Base-by-base conservation (phyloP, 1,140 invertebrate species). In the Eumaeus atala region DNA sequence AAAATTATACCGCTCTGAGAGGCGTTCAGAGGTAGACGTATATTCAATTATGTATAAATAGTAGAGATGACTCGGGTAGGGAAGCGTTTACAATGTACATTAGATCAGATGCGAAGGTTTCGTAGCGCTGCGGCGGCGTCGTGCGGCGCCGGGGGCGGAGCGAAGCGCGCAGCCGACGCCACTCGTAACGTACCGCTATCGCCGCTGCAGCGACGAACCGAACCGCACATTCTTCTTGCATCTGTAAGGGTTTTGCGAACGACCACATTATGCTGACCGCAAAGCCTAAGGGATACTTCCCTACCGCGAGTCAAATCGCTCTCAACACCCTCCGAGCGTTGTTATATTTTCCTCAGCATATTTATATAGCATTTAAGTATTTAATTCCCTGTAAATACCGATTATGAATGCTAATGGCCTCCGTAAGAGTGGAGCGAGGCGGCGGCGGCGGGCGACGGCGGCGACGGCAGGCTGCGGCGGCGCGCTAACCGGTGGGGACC, bases 381-480 rank as follows among this genome's bases (percentile, higher is more conserved):
- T 83, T 75, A 82, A 84, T 78, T 87, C 84, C 84, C 81, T 72
- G 80, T 85, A 87, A 87, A 85, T 87, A 87, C 84, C 82, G 84
- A 87, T 84, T 82, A 68, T 73, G 76, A 73, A 84, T 77, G 79
- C 74, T 77, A 82, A 87, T 73, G 70, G 74, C 78, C 74, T 83
- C 81, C 78, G 70, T 66, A 77, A 77, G 78, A 74, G 78, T 70
- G 69, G 58, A 71, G 77, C 70, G 60, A 60, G 62, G 67, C 70
- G 65, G 69, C 77, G 65, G 76, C 75, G 72, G 70, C 82, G 70
- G 75, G 74, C 52, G 74, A 78, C 76, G 71, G 76, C 82, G 70
- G 67, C 73, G 61, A 74, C 65, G 59, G 72, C 62, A 62, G 66
- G 81, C 77, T 61, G 73, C 77, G 74, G 72, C 75, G 74, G 74